Evolutionary conservation across 2,888 invertebrate genomes (phyloP), one percentile per base, ranked within the genome.

Genomic region (Lepidochitona cinerea): DNA sequence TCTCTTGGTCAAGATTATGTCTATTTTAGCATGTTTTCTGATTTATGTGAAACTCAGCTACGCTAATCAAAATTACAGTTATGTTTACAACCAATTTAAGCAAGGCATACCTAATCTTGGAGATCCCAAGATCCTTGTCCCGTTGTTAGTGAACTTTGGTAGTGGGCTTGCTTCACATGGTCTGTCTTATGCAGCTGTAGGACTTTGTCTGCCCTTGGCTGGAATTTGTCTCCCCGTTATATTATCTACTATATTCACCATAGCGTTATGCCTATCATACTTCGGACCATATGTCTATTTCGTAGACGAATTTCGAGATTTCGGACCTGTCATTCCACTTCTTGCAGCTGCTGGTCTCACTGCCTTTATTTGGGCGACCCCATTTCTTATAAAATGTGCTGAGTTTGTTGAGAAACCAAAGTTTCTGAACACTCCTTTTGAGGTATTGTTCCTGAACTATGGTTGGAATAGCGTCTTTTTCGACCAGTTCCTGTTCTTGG

Each of bases 161-260:
- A 64, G 77, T 1, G 75, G 82, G 4, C 59, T 83, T 6, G 29
- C 75, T 0, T 75, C 73, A 3, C 82, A 80, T 37, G 77, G 74
- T 1, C 75, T 81, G 29, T 72, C 78, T 1, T 83, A 80, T 41
- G 68, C 78, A 3, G 77, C 80, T 1, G 66, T 79, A 4, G 77
- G 78, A 0, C 68, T 81, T 29, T 80, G 84, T 32, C 71, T 82
- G 64, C 79, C 83, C 6, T 33, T 81, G 12, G 49, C 76, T 9
- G 82, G 82, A 0, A 70, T 84, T 7, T 73, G 79, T 1, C 29
- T 83, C 18, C 83, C 84, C 0, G 75, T 79, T 7, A n/a, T 83
- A 0, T 32, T 82, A 12, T 82, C 83, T n/a, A 83, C 83, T 1
- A 75, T 82, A 14, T 23, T 74, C 5, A 74, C 79, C 37, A 75